Conservation (phyloP, 1,140 invertebrate genomes). For the Apis cerana region DNA sequence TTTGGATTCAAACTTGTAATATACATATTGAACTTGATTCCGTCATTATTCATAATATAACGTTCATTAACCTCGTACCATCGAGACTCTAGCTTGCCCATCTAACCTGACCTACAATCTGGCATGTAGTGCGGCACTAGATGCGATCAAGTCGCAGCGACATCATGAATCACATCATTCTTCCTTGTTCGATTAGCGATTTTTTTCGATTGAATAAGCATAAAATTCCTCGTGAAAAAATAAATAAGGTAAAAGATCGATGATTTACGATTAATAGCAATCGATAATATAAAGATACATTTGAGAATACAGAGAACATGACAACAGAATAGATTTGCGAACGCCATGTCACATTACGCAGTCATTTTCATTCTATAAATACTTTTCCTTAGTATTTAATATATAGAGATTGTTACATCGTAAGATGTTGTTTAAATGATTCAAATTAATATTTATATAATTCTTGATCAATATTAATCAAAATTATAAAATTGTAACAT, state of each 20-base stretch:
- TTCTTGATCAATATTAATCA: too few species aligned
- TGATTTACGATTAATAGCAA: constrained; percentile 4
- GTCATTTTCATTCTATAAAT: constrained; percentile 10
- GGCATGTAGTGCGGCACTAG: constrained; percentile 36
- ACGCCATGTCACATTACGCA: background rate
- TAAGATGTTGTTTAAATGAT: too few species aligned
- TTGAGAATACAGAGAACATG: background rate
- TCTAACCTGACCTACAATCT: constrained; percentile 58
- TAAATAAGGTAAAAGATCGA: background rate
- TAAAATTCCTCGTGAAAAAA: background rate
- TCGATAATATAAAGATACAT: background rate
- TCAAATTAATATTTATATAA: too few species aligned
- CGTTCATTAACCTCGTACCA: constrained; percentile 55
- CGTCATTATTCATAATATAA: background rate
- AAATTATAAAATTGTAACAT: too few species aligned
- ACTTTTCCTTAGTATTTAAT: background rate
- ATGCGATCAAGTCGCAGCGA: background rate
- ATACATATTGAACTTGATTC: too few species aligned
- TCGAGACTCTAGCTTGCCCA: constrained; percentile 21
- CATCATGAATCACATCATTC: constrained; percentile 7
- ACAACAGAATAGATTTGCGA: background rate
- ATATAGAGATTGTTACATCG: too few species aligned
- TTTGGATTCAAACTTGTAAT: too few species aligned
- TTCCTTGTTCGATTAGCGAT: background rate
- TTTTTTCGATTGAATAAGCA: background rate